Evolutionary conservation across 2,113 vertebrate species (phyloP).

Genomic region (Corythornis madagascariensis): DNA sequence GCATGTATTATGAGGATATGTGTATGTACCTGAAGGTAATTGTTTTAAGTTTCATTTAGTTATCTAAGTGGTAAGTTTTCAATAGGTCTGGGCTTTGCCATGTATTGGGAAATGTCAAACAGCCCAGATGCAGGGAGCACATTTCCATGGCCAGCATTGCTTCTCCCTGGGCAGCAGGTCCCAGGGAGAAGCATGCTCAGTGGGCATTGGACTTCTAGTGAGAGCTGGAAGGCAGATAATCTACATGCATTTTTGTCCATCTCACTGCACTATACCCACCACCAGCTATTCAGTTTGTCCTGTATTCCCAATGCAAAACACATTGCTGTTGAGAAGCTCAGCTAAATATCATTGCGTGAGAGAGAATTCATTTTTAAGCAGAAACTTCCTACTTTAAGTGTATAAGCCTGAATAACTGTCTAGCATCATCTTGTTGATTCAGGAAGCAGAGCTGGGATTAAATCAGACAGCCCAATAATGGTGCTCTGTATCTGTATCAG

Average conservation of each 20-base stretch:
- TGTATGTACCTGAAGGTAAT: background rate
- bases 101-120: background rate
- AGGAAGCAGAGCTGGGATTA: background rate
- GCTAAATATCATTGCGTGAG: background rate
- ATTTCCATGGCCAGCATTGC: background rate
- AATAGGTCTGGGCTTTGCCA: background rate
- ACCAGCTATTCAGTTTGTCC: background rate
- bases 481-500: background rate
- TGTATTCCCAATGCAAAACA: background rate
- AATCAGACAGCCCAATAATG: background rate
- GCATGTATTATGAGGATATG: background rate
- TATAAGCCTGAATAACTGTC: background rate
- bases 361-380: background rate
- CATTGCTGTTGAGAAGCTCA: background rate
- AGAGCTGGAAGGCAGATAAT: background rate
- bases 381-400: background rate
- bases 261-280: background rate
- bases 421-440: background rate
- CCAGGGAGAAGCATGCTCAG: too few relatives aligned
- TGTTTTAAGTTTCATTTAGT: background rate
- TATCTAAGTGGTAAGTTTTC: background rate
- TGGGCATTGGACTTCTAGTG: rapidly evolving
- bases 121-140: background rate
- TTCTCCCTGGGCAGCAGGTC: background rate
- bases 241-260: background rate